Evolutionary conservation across 2,888 invertebrate genomes (phyloP).

Genomic region (Leucoma salicis): DNA sequence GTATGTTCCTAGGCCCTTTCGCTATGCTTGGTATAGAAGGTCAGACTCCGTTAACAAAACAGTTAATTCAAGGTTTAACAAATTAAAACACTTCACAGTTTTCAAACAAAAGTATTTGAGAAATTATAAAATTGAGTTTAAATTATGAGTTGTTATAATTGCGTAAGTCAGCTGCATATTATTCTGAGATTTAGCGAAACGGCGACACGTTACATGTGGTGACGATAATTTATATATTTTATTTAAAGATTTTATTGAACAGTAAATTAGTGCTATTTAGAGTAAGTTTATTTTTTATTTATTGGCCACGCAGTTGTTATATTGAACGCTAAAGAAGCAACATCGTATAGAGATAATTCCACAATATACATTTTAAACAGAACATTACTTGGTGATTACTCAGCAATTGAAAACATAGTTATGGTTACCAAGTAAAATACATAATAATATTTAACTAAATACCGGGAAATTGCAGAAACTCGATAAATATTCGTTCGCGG

Average conservation of each 20-base stretch:
- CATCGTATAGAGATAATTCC: no score
- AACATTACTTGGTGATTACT: no score
- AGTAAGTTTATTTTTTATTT: no score
- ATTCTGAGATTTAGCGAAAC: not conserved
- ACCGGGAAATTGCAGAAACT: constrained; percentile 4
- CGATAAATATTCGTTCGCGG: constrained; percentile 13
- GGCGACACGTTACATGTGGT: not conserved
- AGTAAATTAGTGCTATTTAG: not conserved
- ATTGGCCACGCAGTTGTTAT: no score
- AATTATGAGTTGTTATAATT: not conserved
- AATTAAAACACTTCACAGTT: constrained; percentile 1
- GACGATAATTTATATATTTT: not conserved
- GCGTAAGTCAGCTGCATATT: constrained; percentile 1
- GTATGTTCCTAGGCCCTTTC: not conserved
- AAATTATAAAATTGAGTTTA: not conserved
- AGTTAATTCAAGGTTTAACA: constrained; percentile 2
- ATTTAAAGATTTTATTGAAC: not conserved
- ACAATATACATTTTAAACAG: no score
- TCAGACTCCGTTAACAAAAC: not conserved
- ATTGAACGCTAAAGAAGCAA: no score
- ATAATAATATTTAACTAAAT: not conserved
- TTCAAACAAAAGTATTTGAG: constrained; percentile 4
- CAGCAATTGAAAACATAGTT: not conserved
- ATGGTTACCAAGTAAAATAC: not conserved
- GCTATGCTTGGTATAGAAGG: constrained; percentile 1